Evolutionary conservation across 2,113 vertebrate species (phyloP).

Genomic region (Lasiurus borealis): DNA sequence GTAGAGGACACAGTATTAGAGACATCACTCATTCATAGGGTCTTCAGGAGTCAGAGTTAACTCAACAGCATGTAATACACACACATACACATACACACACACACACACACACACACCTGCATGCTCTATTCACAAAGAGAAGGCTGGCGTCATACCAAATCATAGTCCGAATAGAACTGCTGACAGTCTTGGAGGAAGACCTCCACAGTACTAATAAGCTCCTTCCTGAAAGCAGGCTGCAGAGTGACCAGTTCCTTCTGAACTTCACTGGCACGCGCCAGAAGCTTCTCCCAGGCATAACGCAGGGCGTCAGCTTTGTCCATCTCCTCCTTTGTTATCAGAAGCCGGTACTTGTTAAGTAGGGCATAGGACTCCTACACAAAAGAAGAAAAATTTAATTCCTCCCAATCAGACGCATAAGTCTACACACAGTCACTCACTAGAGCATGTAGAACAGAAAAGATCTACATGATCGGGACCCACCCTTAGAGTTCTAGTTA

Average conservation of each 20-base stretch:
- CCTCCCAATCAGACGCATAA: background rate
- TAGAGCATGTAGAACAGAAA: background rate
- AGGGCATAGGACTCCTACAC: slow-evolving; percentile 95
- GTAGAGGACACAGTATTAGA: background rate
- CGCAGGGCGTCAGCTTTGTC: slow-evolving; percentile 95
- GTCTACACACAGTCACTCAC: background rate
- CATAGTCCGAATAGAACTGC: slow-evolving; percentile 93
- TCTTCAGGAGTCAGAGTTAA: background rate
- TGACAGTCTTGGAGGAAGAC: slow-evolving; percentile 92
- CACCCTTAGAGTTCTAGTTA: background rate
- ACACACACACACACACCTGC: background rate
- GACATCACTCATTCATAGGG: background rate
- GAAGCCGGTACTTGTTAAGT: slow-evolving; percentile 92
- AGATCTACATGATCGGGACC: background rate
- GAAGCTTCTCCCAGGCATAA: slow-evolving; percentile 95
- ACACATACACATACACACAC: background rate
- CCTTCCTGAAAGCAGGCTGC: slow-evolving; percentile 93
- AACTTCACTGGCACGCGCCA: slow-evolving; percentile 90
- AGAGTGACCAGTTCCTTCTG: slow-evolving; percentile 93
- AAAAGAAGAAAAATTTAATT: slow-evolving; percentile 49
- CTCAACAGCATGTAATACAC: background rate
- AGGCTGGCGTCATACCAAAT: slow-evolving; percentile 86
- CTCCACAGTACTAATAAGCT: slow-evolving; percentile 91
- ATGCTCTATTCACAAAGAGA: background rate
- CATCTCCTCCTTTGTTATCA: slow-evolving; percentile 94